A percentile compares a stretch with the other conserved stretches of the same genome.
Conservation (phyloP, 2,113 vertebrate genomes). For the Gallinago undulata region DNA sequence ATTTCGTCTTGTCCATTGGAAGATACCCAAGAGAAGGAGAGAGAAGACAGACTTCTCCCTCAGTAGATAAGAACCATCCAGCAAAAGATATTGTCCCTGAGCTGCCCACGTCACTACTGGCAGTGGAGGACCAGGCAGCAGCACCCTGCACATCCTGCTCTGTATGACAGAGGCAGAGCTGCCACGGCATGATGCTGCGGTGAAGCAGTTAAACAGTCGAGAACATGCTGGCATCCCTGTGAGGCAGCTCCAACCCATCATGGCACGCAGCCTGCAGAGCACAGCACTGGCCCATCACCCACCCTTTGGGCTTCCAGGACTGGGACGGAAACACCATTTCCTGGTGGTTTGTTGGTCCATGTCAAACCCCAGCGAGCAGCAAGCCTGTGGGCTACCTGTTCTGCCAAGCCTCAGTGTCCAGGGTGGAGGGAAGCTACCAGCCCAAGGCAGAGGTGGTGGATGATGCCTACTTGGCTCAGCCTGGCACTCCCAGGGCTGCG, state of each 20-base stretch:
- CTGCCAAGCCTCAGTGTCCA: rapidly evolving
- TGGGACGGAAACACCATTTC: neutral
- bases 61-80: neutral
- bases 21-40: neutral
- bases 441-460: rapidly evolving
- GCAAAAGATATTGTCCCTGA: neutral
- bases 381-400: neutral
- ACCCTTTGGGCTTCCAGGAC: neutral
- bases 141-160: neutral
- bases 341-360: rapidly evolving
- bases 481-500: rapidly evolving
- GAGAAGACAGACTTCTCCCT: neutral
- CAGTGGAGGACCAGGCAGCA: neutral
- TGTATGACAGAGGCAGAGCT: neutral
- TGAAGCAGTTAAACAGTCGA: neutral
- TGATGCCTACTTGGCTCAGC: neutral
- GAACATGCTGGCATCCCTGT: neutral
- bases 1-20: neutral
- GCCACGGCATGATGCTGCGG: neutral
- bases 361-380: neutral
- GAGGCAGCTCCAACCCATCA: neutral
- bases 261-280: neutral
- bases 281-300: no score
- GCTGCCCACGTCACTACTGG: neutral
- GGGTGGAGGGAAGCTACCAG: neutral